Base-by-base conservation (phyloP, 1,140 invertebrate genomes). In the Drepana arcuata region DNA sequence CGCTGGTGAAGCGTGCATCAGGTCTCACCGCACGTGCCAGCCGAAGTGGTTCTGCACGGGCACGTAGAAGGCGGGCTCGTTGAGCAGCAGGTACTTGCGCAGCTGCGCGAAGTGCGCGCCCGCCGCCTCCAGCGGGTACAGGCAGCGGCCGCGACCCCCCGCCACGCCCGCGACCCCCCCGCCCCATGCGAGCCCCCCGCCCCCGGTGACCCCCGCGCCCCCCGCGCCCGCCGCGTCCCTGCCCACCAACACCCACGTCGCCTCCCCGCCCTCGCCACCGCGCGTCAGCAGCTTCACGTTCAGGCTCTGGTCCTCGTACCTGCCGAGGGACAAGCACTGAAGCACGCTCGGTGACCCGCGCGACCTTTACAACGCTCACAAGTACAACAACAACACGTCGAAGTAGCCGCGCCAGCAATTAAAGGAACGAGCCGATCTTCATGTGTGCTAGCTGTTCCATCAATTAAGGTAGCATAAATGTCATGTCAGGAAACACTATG, bases 1-100 rank as follows among this genome's bases (percentile, higher is more conserved):
- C n/a, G n/a, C n/a, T n/a, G n/a, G n/a, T n/a, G n/a, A n/a, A n/a
- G n/a, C n/a, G n/a, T n/a, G n/a, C n/a, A n/a, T n/a, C n/a, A n/a
- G n/a, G n/a, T n/a, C 34, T 23, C 14, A 84, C 82, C 71, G 74
- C 2, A 83, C 69, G 33, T 43, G 50, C 82, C 82, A 84, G 0
- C 51, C 57, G 28, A 50, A 71, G 1, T 40, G 36, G 38, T 82
- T 81, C 10, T 64, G 59, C 14, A 72, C 35, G 0, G 78, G 66
- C 33, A 78, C 58, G 34, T 84, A 84, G 55, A 75, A 83, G 7
- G 43, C 62, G 1, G 78, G 55, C 44, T 77, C 51, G 14, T 68
- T 47, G 1, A 69, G 34, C 36, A 81, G 38, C 40, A 84, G 26
- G 35, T 83, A 71, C 24, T 44, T 48, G 46, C 70, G 77, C 25